Conservation (phyloP, 2,113 vertebrate species). For the Rhabdornis inornatus region DNA sequence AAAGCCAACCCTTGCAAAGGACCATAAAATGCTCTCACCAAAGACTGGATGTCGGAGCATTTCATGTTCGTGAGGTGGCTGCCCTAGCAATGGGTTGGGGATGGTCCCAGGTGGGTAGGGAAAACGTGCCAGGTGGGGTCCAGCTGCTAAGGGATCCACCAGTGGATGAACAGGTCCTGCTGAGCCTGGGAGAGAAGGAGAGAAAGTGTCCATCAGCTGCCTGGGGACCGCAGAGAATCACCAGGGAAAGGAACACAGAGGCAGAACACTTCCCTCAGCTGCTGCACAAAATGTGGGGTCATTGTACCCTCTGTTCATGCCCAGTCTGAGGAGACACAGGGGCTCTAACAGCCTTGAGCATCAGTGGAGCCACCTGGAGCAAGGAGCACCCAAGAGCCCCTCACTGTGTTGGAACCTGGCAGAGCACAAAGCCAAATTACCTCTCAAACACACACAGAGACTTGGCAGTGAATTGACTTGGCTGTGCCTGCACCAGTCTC, state of each 20-base stretch:
- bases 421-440: background rate
- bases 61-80: slow-evolving; percentile 95
- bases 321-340: background rate
- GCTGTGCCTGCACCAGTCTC: background rate
- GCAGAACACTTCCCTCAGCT: background rate
- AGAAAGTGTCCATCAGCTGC: background rate
- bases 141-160: slow-evolving; percentile 86
- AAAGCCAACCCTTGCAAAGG: background rate
- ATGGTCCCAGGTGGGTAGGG: slow-evolving; percentile 94
- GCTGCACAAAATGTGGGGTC: too few relatives aligned
- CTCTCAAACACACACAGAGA: background rate
- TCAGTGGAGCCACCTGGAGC: background rate
- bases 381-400: background rate
- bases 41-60: slow-evolving; percentile 98
- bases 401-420: background rate
- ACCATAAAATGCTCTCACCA: slow-evolving; percentile 72
- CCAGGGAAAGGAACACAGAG: background rate
- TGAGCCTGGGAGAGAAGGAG: slow-evolving; percentile 74
- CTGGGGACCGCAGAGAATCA: background rate
- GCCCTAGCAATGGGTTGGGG: slow-evolving; percentile 91
- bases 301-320: background rate
- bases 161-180: slow-evolving; percentile 89
- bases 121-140: slow-evolving; percentile 93
- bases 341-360: rapidly evolving
- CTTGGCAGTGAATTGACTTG: background rate